A percentile compares a stretch with the other conserved stretches of the same genome.
Evolutionary conservation across 2,113 vertebrate species (phyloP).

Genomic region (Theristicus caerulescens): DNA sequence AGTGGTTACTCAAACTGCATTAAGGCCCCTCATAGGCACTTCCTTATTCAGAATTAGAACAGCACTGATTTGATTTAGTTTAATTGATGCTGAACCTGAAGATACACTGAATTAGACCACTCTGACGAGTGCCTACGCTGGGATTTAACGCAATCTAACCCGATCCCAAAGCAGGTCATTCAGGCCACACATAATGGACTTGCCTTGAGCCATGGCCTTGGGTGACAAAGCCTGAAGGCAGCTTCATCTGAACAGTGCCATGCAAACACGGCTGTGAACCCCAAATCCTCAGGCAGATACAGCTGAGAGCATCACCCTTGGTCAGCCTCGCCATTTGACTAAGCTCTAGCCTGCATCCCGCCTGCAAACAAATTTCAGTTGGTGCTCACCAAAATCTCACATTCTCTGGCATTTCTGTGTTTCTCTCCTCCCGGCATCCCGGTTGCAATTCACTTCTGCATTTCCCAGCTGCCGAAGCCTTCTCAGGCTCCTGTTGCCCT

Average conservation of each 20-base stretch:
- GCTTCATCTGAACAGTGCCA: background rate
- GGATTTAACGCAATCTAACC: background rate
- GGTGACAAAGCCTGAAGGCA: background rate
- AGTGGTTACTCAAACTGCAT: background rate
- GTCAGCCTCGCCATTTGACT: background rate
- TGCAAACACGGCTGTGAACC: fast-evolving
- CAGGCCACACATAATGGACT: background rate
- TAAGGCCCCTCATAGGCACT: background rate
- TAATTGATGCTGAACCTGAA: background rate
- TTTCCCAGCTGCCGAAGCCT: background rate
- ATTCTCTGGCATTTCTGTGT: fast-evolving
- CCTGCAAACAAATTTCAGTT: background rate
- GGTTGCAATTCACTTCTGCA: no score
- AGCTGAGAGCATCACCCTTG: background rate
- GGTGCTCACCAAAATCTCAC: background rate
- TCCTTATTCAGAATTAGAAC: background rate
- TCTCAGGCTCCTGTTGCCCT: fast-evolving
- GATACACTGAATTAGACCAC: background rate
- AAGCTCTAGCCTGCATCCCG: background rate
- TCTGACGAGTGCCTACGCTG: background rate
- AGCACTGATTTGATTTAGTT: background rate
- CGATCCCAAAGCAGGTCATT: background rate
- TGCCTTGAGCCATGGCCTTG: background rate
- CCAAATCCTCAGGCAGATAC: fast-evolving
- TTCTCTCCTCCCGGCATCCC: background rate